These are phyloP conservation scores for Bucorvus abyssinicus DNA, from an alignment of 2,797 vertebrate species.

Conservation along the genomic window DNA sequence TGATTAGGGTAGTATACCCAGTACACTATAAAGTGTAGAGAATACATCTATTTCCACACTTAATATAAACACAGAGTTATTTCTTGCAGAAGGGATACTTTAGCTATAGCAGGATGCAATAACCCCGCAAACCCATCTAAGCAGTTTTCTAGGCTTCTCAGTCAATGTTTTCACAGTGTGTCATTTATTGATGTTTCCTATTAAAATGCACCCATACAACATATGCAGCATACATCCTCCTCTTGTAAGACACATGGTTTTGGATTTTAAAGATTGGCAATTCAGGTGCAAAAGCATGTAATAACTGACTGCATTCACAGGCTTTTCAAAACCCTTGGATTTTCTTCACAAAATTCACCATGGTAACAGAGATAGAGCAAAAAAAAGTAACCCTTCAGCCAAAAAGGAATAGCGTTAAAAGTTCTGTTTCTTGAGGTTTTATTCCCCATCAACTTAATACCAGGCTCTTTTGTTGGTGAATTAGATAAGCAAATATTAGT, in stretches of 20 bases:
- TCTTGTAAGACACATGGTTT: background rate
- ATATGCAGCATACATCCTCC: background rate
- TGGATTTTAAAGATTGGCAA: background rate
- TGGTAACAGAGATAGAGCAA: constrained; percentile 18
- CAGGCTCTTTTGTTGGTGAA: background rate
- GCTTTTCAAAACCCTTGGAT: constrained; percentile 12
- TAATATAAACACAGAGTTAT: background rate
- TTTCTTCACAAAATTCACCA: constrained; percentile 12
- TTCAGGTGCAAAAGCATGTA: background rate
- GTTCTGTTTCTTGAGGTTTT: background rate
- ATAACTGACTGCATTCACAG: background rate
- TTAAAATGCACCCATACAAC: background rate
- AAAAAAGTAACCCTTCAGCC: background rate
- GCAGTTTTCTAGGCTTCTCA: background rate
- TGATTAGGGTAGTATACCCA: background rate
- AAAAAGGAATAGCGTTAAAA: background rate
- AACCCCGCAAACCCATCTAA: background rate
- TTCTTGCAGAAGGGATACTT: background rate
- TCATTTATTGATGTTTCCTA: background rate
- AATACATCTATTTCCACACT: background rate
- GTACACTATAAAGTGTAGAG: background rate
- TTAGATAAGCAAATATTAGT: background rate
- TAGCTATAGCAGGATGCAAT: background rate
- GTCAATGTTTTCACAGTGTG: background rate
- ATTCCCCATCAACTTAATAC: background rate